A percentile compares a stretch with the other conserved stretches of the same genome.
Conservation (phyloP, 2,888 invertebrate species). For the Tipula vernalis region DNA sequence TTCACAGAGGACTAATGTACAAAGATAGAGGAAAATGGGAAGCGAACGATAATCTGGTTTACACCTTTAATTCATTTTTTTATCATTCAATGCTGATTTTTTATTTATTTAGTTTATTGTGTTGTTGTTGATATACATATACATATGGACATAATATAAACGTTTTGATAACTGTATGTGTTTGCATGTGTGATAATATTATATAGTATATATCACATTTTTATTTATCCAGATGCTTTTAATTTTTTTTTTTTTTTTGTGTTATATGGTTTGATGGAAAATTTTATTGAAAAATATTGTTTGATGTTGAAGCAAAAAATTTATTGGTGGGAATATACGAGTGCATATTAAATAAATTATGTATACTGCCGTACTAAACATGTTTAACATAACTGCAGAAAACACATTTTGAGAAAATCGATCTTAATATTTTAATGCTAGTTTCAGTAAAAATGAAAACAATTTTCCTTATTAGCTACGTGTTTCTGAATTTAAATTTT, state of each 20-base stretch:
- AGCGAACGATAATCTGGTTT: not conserved
- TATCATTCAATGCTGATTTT: not conserved
- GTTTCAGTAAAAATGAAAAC: too few species aligned
- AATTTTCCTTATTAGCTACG: too few species aligned
- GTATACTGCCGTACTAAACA: too few species aligned
- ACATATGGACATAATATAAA: too few species aligned
- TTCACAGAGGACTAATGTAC: not conserved
- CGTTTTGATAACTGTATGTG: not conserved
- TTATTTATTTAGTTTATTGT: not conserved
- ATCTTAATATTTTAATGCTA: too few species aligned
- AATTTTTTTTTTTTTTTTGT: not conserved
- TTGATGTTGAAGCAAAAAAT: not conserved
- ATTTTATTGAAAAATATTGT: not conserved
- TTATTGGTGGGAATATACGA: not conserved
- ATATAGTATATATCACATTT: not conserved
- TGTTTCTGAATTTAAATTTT: too few species aligned
- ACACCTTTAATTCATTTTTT: not conserved
- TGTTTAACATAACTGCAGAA: too few species aligned
- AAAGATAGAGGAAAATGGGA: not conserved
- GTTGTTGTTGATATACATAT: not conserved
- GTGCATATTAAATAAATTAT: too few species aligned
- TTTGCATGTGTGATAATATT: not conserved
- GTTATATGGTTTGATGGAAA: not conserved
- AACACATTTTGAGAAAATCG: too few species aligned
- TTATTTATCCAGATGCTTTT: not conserved